Base-by-base conservation (phyloP, 2,888 invertebrate genomes). In the Chloroclystis v-ata region DNA sequence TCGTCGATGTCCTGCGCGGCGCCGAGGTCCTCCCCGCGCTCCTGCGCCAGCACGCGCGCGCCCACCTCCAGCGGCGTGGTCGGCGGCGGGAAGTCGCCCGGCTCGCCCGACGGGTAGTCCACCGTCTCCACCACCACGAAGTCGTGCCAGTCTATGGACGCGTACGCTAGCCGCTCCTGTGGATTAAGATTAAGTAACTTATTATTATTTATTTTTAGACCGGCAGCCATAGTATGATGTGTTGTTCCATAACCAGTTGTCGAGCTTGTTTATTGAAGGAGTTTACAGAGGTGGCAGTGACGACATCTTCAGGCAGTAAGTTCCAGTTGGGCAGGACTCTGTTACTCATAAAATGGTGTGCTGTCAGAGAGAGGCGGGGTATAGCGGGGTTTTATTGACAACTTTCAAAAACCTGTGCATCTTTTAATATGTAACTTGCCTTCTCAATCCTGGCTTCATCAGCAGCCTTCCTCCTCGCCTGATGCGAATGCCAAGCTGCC, bases 71-170 rank as follows among this genome's bases (percentile, higher is more conserved):
- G 94, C 0, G 98, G 98, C 4, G 97, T 98, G 0, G 98, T 99
- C 0, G 98, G 99, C 1, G 98, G 97, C 0, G 98, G 98, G 69
- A 98, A 97, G 72, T 97, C 96, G 0, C 97, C 97, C 8, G 94
- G 93, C 82, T 99, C 99, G 64, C 96, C 96, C 0, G 97, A 95
- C 61, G 98, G 97, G 77, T 99, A 99, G 79, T 99, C 99, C 0
- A 99, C 99, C 0, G 99, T 99, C 85, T 99, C 99, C 0, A 99
- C 99, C 0, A 99, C 99, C 1, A 99, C 99, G 80, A 99, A 99
- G 80, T 99, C 99, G 75, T 99, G 99, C 99, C 99, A 99, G 76
- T 99, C 99, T 55, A 99, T 98, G 69, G 97, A 97, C 0, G 98
- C 98, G 75, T 99, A 99, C 0, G 96, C 96, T 20, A 96, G 92